Percentiles rank a stretch among this genome's conserved stretches.
These are phyloP conservation scores for Hermatobates lingyangjiaoensis DNA, from an alignment of 1,140 invertebrate species.

Conservation along the genomic window DNA sequence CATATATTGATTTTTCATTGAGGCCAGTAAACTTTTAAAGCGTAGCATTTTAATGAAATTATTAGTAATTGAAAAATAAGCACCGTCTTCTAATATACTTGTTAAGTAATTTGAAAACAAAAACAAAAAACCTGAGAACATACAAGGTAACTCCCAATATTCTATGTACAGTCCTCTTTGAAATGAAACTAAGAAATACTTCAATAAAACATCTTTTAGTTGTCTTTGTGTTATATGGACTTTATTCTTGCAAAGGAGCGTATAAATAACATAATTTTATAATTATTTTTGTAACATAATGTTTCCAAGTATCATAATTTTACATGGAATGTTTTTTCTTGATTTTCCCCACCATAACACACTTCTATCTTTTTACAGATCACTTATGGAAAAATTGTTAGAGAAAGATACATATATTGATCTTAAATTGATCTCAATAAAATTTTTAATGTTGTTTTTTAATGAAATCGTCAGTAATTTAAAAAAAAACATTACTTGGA, in stretches of 20 bases:
- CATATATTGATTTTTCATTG: not conserved
- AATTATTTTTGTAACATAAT: not conserved
- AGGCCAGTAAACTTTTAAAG: not conserved
- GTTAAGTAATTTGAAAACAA: not conserved
- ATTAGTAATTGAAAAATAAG: not conserved
- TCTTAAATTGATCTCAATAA: no score
- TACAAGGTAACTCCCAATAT: constrained; percentile 21
- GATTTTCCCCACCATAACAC: not conserved
- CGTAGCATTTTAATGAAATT: not conserved
- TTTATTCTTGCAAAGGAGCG: no score
- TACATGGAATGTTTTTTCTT: no score
- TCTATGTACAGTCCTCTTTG: not conserved
- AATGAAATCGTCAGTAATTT: no score
- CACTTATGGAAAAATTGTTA: no score
- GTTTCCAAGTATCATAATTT: not conserved
- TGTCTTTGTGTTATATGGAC: not conserved
- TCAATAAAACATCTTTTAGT: not conserved
- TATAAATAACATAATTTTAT: no score
- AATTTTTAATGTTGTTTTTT: no score
- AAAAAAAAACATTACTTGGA: no score
- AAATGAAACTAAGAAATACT: not conserved
- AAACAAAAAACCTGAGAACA: constrained; percentile 23
- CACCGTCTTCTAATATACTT: not conserved
- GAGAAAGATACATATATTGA: no score
- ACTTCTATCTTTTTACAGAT: not conserved